A percentile compares a stretch with the other conserved stretches of the same genome.
Evolutionary conservation across 2,888 invertebrate genomes (phyloP).

Genomic region (Ganaspis brasiliensis): DNA sequence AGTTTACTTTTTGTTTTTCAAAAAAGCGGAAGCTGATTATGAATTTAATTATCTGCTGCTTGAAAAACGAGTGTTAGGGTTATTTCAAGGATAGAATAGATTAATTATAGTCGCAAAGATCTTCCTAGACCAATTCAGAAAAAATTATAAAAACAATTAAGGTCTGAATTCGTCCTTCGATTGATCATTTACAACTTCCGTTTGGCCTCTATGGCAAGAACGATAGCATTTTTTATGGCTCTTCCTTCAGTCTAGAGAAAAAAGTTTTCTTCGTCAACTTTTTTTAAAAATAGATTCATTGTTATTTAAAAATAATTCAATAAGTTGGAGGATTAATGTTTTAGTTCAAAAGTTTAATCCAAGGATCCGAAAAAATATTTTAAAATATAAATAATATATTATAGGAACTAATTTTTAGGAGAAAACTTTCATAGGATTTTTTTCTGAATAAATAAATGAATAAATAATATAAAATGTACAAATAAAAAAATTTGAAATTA

Average conservation of each 20-base stretch:
- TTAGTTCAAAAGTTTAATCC: too few relatives aligned
- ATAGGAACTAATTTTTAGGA: too few relatives aligned
- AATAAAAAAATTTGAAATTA: background rate
- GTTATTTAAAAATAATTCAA: too few relatives aligned
- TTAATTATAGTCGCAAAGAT: background rate
- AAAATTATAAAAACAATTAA: background rate
- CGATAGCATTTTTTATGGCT: background rate
- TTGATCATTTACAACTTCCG: conserved; percentile 21
- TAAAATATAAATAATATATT: too few relatives aligned
- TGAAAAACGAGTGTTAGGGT: background rate
- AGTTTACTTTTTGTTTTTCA: background rate
- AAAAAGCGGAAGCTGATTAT: background rate
- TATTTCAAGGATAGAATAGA: conserved; percentile 13
- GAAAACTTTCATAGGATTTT: too few relatives aligned
- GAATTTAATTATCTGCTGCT: background rate
- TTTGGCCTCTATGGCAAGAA: conserved; percentile 31
- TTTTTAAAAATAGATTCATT: background rate
- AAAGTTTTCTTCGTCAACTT: background rate
- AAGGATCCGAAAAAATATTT: too few relatives aligned
- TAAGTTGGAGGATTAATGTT: too few relatives aligned
- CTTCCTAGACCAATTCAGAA: background rate
- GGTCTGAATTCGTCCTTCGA: conserved; percentile 1
- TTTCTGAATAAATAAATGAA: too few relatives aligned
- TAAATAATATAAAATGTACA: too few relatives aligned
- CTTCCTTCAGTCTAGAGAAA: too few relatives aligned